Conservation (phyloP, 2,888 invertebrate species). For the Agrenia bidenticulata region DNA sequence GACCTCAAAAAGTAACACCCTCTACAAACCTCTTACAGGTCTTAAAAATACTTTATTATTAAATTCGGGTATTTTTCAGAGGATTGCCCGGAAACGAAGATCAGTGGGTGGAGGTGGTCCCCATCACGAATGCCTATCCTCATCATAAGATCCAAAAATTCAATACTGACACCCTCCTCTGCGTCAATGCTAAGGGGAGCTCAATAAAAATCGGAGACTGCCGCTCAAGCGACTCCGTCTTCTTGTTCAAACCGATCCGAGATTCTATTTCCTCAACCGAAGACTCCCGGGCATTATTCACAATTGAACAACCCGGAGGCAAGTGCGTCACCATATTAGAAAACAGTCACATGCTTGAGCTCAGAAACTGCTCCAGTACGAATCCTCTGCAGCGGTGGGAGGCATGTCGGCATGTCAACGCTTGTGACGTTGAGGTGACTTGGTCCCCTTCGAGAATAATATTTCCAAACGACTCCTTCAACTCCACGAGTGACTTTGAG, state of each 20-base stretch:
- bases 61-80: too few species aligned
- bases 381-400: constrained; percentile 6
- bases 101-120: constrained; percentile 2
- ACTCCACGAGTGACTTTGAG: too few species aligned
- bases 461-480: neutral
- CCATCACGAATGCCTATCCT: neutral
- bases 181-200: neutral
- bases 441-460: constrained; percentile 8
- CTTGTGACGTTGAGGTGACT: constrained; percentile 11
- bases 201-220: neutral
- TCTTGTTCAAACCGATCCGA: too few species aligned
- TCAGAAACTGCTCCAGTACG: neutral
- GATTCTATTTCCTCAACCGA: too few species aligned
- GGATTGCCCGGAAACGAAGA: neutral
- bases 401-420: neutral
- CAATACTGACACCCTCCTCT: neutral
- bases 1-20: too few species aligned
- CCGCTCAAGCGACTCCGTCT: neutral
- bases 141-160: constrained; percentile 6
- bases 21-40: too few species aligned
- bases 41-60: too few species aligned
- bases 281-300: neutral
- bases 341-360: neutral
- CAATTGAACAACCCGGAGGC: neutral
- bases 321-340: neutral